phyloP scores from a whole-genome alignment of 2,888 invertebrate genomes.

The Pecten maximus region DNA sequence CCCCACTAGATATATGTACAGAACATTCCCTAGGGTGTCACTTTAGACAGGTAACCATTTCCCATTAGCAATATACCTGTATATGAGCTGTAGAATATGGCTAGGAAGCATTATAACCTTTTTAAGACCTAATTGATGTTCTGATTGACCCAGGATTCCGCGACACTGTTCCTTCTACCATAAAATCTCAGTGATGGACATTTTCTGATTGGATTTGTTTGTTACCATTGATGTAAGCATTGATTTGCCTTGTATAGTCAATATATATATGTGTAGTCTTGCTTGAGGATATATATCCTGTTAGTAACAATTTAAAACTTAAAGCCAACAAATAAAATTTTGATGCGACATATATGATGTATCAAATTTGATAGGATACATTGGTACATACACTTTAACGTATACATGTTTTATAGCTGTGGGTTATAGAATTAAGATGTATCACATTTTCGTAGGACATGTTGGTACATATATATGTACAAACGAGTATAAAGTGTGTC shows the following conservation, averaged over 20 bases:
- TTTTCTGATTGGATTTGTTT: neutral
- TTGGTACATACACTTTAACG: no score
- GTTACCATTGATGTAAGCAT: neutral
- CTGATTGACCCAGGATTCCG: neutral
- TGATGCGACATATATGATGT: neutral
- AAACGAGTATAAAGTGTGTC: neutral
- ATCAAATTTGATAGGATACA: no score
- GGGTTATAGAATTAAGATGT: no score
- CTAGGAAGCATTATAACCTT: no score
- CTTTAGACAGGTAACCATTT: no score
- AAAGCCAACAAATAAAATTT: neutral
- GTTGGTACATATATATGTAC: neutral
- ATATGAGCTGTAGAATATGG: no score
- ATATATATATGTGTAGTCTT: neutral
- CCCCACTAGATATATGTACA: no score
- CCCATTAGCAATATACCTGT: no score
- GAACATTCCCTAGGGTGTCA: no score
- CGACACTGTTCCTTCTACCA: neutral
- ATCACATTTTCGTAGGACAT: no score
- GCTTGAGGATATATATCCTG: neutral
- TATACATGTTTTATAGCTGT: no score
- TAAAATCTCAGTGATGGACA: neutral
- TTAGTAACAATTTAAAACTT: neutral
- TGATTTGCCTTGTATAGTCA: neutral
- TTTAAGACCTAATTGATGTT: neutral